phyloP scores from a whole-genome alignment of 2,888 invertebrate species.

The Himalopsyche tibetana region DNA sequence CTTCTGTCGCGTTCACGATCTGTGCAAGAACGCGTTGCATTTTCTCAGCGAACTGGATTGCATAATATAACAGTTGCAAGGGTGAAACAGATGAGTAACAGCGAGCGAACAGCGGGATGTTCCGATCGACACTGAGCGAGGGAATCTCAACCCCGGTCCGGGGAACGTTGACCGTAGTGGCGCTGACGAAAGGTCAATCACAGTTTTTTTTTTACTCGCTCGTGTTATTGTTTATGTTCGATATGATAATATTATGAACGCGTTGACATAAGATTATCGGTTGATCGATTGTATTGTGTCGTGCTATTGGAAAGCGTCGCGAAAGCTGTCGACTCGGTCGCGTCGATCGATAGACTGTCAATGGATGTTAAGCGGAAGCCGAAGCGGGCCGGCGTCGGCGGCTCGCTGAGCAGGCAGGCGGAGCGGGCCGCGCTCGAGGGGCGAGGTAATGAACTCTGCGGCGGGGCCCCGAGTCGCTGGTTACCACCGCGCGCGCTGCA shows the following conservation, averaged over 20 bases:
- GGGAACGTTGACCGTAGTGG: slow-evolving; percentile 31
- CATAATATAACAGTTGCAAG: slow-evolving; percentile 7
- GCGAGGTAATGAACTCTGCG: slow-evolving; percentile 63
- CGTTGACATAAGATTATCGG: slow-evolving; percentile 17
- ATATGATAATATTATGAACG: slow-evolving; percentile 19
- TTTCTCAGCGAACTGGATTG: slow-evolving; percentile 1
- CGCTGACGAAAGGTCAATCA: slow-evolving; percentile 37
- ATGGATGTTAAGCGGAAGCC: slow-evolving; percentile 54
- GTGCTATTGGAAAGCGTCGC: slow-evolving; percentile 28
- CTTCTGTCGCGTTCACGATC: background rate
- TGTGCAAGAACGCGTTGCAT: too few species aligned
- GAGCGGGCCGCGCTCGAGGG: slow-evolving; percentile 37
- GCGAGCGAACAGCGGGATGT: slow-evolving; percentile 20
- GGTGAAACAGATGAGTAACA: background rate
- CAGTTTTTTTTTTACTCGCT: background rate
- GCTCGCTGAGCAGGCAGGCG: slow-evolving; percentile 17
- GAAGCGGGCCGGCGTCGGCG: slow-evolving; percentile 41
- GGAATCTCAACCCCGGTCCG: slow-evolving; percentile 19
- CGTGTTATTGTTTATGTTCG: slow-evolving; percentile 31
- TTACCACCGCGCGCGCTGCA: slow-evolving; percentile 51
- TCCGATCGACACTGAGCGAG: slow-evolving; percentile 20
- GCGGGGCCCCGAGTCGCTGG: slow-evolving; percentile 54
- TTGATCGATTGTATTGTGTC: slow-evolving; percentile 20
- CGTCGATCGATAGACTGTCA: slow-evolving; percentile 63
- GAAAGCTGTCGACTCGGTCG: slow-evolving; percentile 59